Base-by-base conservation (phyloP, 2,113 vertebrate genomes). In the Tichodroma muraria region DNA sequence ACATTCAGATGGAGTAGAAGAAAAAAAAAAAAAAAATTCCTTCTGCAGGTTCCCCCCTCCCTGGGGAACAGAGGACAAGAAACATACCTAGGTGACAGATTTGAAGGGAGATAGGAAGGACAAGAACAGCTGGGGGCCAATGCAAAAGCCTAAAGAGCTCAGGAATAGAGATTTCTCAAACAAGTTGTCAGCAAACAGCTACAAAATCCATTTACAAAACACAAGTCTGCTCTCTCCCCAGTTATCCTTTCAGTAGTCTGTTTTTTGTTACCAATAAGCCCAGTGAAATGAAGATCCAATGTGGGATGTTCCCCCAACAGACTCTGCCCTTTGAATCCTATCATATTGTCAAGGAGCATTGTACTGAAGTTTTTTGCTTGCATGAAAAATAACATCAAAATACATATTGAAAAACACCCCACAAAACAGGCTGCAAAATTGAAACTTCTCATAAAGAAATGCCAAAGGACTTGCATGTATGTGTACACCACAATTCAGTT, bases 311-410 rank as follows among this genome's bases (percentile, higher is more conserved):
- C 19, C 38, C 65, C 61, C 16, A 19, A 35, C 16, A 89, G 40
- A 8, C 16, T 80, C 60, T 75, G 33, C 20, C 27, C 45, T 72
- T 82, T 77, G 47, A 81, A 88, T 65, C 21, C 69, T n/a, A 24
- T 13, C 1, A 5, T 11, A 47, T 1, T 66, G 65, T 30, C 7
- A 79, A 65, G 7, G 18, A 85, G 13, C 6, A 23, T 0, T 0
- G 33, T 45, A 79, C 31, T 40, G 24, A 50, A 38, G 5, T 9
- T 28, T 64, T 81, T 57, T 71, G 12, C 33, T 71, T 45, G 31
- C 13, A 21, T 37, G 27, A 78, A 86, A 92, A 71, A 23, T 23
- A 60, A 45, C 9, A 64, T 20, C 80, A 69, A 88, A 91, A 90
- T 33, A 71, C 8, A 60, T 2, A 5, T 24, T 68, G 14, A 2